Conservation (phyloP, 2,888 invertebrate species). For the Mimachlamys varia region DNA sequence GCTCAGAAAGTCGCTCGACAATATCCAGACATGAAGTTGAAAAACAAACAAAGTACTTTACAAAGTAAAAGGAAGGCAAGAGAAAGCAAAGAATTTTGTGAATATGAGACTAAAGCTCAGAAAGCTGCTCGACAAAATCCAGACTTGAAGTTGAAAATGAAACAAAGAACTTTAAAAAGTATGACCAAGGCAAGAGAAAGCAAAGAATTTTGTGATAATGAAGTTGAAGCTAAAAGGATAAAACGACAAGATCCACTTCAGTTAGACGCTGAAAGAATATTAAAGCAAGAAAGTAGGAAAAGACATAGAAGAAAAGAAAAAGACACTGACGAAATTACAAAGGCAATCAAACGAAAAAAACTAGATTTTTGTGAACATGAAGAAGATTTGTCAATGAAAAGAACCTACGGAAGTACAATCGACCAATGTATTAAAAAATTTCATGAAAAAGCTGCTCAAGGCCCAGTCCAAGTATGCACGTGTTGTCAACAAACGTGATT, state of each 20-base stretch:
- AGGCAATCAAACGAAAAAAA: not conserved
- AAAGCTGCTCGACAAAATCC: not conserved
- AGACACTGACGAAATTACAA: slow-evolving; percentile 36
- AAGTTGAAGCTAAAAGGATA: slow-evolving; percentile 34
- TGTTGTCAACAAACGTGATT: slow-evolving; percentile 49
- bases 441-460: slow-evolving; percentile 25
- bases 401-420: slow-evolving; percentile 27
- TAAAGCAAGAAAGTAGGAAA: slow-evolving; percentile 9
- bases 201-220: slow-evolving; percentile 34
- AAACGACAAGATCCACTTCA: not conserved
- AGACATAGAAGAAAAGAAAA: not conserved
- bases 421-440: slow-evolving; percentile 44
- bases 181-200: slow-evolving; percentile 39
- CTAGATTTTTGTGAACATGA: slow-evolving; percentile 29
- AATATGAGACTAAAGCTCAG: not conserved
- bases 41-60: slow-evolving; percentile 31
- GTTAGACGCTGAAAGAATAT: slow-evolving; percentile 36
- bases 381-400: slow-evolving; percentile 37
- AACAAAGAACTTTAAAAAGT: slow-evolving; percentile 28
- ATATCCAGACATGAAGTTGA: slow-evolving; percentile 28
- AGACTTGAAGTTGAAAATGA: not conserved
- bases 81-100: slow-evolving; percentile 28
- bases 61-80: too few species aligned
- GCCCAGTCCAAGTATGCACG: slow-evolving; percentile 45
- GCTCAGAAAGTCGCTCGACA: slow-evolving; percentile 33